Percentiles rank a stretch among this genome's conserved stretches.
Evolutionary conservation across 2,113 vertebrate genomes (phyloP).

Genomic region (Pelodiscus sinensis): DNA sequence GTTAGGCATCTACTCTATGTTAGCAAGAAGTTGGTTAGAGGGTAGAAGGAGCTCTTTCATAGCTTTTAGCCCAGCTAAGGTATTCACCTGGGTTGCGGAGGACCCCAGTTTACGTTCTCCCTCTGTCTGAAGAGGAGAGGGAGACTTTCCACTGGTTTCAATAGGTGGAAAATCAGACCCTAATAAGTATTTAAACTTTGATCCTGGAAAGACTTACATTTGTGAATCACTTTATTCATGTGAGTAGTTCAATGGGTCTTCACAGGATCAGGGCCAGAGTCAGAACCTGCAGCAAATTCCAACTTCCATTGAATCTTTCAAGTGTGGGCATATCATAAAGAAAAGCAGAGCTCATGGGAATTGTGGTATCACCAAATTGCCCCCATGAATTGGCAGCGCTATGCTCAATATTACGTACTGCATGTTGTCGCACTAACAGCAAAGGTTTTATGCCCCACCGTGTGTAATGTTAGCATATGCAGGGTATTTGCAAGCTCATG

Average conservation of each 20-base stretch:
- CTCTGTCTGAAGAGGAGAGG: neutral
- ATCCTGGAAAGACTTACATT: conserved; percentile 50
- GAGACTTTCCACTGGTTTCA: conserved; percentile 35
- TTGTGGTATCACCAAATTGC: neutral
- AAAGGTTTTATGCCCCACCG: conserved; percentile 35
- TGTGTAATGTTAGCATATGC: neutral
- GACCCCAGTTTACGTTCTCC: too few species aligned
- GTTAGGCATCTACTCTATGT: too few species aligned
- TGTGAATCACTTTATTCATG: conserved; percentile 59
- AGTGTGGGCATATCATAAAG: neutral
- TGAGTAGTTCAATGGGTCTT: conserved; percentile 47
- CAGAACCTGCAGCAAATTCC: conserved; percentile 8
- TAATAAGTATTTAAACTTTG: conserved; percentile 60
- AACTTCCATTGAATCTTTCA: neutral
- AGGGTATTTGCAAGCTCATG: neutral
- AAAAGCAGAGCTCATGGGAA: neutral
- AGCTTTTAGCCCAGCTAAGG: too few species aligned
- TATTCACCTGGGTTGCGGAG: too few species aligned
- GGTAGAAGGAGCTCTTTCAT: too few species aligned
- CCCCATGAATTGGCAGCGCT: neutral
- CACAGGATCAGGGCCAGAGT: conserved; percentile 7
- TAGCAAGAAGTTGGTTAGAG: too few species aligned
- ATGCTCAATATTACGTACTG: neutral
- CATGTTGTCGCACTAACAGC: conserved; percentile 3
- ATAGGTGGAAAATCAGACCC: conserved; percentile 48